A percentile compares a stretch with the other conserved stretches of the same genome.
These are phyloP conservation scores for Stramonita haemastoma DNA, from an alignment of 2,888 invertebrate genomes.

Conservation along the genomic window DNA sequence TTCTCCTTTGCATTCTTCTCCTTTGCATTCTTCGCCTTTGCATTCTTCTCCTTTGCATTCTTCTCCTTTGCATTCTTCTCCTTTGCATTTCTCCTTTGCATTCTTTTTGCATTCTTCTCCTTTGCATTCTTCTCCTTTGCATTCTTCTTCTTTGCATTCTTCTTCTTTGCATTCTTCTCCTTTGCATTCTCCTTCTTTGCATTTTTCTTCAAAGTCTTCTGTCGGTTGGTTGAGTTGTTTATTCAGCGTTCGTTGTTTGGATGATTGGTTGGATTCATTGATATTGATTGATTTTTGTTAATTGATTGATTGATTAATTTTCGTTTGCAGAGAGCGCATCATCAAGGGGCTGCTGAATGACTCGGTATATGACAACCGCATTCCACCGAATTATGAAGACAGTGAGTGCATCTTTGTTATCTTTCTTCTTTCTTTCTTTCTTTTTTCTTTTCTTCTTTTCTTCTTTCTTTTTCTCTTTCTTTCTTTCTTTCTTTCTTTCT, in stretches of 20 bases:
- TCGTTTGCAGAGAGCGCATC: constrained; percentile 45
- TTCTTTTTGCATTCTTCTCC: too few relatives aligned
- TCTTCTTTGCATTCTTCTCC: background rate
- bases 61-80: background rate
- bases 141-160: background rate
- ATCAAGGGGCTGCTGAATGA: constrained; percentile 42
- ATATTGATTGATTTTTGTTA: background rate
- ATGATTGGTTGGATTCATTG: background rate
- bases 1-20: background rate
- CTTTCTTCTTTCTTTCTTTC: background rate
- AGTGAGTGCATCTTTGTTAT: constrained; percentile 34
- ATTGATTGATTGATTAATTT: background rate
- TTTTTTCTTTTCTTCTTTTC: background rate
- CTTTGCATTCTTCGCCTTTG: too few relatives aligned
- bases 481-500: background rate
- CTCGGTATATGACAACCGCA: constrained; percentile 44
- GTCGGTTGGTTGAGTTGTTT: background rate
- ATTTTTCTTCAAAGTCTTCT: background rate
- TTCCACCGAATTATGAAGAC: constrained; percentile 49
- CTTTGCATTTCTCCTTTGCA: too few relatives aligned
- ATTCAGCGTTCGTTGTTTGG: background rate
- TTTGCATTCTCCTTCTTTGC: background rate
- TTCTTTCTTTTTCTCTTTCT: background rate
- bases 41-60: background rate
- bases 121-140: background rate